Conservation (phyloP, 2,888 invertebrate species). For the Mycalesis mineus region DNA sequence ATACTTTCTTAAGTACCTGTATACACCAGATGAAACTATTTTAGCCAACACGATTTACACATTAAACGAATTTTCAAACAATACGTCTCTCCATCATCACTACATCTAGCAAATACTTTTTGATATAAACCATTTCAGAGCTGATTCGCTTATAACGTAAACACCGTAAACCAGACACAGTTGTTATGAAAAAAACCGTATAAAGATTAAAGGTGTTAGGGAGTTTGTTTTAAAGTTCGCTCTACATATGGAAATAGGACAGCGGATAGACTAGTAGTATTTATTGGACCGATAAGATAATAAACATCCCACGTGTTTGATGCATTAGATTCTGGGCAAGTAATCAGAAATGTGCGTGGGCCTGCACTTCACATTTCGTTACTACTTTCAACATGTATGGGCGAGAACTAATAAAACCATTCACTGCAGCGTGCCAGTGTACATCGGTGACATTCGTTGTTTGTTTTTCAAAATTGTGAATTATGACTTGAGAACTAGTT, state of each 20-base stretch:
- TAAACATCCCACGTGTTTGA: constrained; percentile 57
- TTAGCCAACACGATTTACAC: background rate
- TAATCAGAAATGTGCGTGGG: constrained; percentile 45
- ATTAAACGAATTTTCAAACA: background rate
- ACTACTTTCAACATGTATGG: constrained; percentile 57
- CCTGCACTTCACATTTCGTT: constrained; percentile 60
- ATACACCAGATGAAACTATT: background rate
- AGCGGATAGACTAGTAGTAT: constrained; percentile 5
- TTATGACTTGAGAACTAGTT: constrained; percentile 2
- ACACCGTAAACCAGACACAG: constrained; percentile 6
- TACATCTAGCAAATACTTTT: background rate
- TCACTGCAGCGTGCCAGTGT: constrained; percentile 38
- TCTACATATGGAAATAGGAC: constrained; percentile 16
- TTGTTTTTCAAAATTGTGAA: constrained; percentile 17
- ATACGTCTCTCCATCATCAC: background rate
- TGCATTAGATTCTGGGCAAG: constrained; percentile 28
- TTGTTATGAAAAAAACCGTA: constrained; percentile 7
- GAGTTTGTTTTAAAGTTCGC: constrained; percentile 10
- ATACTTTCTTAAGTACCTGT: too few relatives aligned
- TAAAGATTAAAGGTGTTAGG: constrained; percentile 4
- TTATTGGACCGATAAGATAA: constrained; percentile 64
- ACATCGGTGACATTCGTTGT: constrained; percentile 33
- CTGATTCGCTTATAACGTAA: background rate
- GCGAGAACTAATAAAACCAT: constrained; percentile 59
- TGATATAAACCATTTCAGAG: constrained; percentile 9